Evolutionary conservation across 2,113 vertebrate genomes (phyloP).

Genomic region (Oncorhynchus keta): DNA sequence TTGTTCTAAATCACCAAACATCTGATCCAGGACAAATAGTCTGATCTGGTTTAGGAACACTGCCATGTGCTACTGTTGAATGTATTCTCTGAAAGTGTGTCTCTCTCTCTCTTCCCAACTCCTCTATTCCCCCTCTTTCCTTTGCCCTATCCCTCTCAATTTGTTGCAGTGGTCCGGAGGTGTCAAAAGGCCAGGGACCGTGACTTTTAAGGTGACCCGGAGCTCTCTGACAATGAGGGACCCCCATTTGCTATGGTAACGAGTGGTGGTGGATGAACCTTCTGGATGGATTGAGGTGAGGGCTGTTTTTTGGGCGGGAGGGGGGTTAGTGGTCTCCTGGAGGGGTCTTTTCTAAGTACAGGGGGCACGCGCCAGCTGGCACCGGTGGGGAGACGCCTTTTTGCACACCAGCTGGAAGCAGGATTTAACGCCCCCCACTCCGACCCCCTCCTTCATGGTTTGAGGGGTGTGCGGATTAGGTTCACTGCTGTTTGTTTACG

Average conservation of each 20-base stretch:
- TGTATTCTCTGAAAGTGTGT: slow-evolving; percentile 14
- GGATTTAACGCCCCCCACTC: slow-evolving; percentile 50
- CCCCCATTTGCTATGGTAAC: slow-evolving; percentile 79
- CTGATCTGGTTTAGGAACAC: no score
- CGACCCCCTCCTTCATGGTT: background rate
- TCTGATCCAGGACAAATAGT: no score
- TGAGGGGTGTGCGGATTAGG: slow-evolving; percentile 29
- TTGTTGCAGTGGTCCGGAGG: slow-evolving; percentile 81
- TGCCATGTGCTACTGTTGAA: background rate
- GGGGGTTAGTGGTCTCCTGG: no score
- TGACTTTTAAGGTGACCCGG: slow-evolving; percentile 71
- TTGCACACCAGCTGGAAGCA: slow-evolving; percentile 71
- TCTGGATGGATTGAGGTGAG: slow-evolving; percentile 43
- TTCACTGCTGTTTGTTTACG: slow-evolving; percentile 26
- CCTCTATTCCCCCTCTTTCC: slow-evolving; percentile 3
- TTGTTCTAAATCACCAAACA: no score
- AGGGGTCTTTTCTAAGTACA: slow-evolving; percentile 40
- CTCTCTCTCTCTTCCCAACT: slow-evolving; percentile 7
- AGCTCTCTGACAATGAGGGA: slow-evolving; percentile 79
- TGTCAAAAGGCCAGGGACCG: slow-evolving; percentile 77
- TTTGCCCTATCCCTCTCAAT: slow-evolving; percentile 61
- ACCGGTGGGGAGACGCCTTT: slow-evolving; percentile 70
- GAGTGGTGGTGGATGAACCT: slow-evolving; percentile 62
- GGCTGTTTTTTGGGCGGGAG: background rate
- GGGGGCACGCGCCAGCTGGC: slow-evolving; percentile 83